Percentiles rank a stretch among this genome's conserved stretches.
Evolutionary conservation across 1,140 invertebrate species (phyloP).

Genomic region (Drosophila repletoides): DNA sequence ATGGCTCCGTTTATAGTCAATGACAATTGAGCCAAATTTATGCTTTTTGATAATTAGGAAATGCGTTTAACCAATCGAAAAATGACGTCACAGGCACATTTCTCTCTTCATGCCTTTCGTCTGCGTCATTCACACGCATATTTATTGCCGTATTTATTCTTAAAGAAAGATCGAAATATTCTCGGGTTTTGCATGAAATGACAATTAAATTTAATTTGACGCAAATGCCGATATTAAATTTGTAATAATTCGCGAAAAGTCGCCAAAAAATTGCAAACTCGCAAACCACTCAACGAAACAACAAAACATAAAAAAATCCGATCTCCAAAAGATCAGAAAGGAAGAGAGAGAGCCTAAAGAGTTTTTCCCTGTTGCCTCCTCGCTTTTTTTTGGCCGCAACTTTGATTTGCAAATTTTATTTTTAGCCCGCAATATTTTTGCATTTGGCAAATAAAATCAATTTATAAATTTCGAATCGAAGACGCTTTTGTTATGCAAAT

Average conservation of each 20-base stretch:
- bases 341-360: no score
- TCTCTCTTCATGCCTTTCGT: not conserved
- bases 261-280: not conserved
- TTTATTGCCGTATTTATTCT: slow-evolving; percentile 20
- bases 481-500: slow-evolving; percentile 65
- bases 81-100: slow-evolving; percentile 23
- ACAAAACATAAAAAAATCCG: not conserved
- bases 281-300: not conserved
- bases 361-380: slow-evolving; percentile 1
- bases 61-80: slow-evolving; percentile 49
- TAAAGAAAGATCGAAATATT: not conserved
- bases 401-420: slow-evolving; percentile 29
- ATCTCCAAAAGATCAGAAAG: not conserved
- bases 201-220: slow-evolving; percentile 81
- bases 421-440: slow-evolving; percentile 43
- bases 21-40: slow-evolving; percentile 56
- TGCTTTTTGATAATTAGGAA: slow-evolving; percentile 70
- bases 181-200: slow-evolving; percentile 11
- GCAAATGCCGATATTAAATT: slow-evolving; percentile 70
- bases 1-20: slow-evolving; percentile 5
- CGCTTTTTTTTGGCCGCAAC: slow-evolving; percentile 18
- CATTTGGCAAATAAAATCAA: slow-evolving; percentile 55
- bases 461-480: slow-evolving; percentile 65
- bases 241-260: slow-evolving; percentile 65
- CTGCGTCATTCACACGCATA: slow-evolving; percentile 9